phyloP scores from a whole-genome alignment of 53 echinoderm and acorn worm species.

The Paracentrotus lividus region DNA sequence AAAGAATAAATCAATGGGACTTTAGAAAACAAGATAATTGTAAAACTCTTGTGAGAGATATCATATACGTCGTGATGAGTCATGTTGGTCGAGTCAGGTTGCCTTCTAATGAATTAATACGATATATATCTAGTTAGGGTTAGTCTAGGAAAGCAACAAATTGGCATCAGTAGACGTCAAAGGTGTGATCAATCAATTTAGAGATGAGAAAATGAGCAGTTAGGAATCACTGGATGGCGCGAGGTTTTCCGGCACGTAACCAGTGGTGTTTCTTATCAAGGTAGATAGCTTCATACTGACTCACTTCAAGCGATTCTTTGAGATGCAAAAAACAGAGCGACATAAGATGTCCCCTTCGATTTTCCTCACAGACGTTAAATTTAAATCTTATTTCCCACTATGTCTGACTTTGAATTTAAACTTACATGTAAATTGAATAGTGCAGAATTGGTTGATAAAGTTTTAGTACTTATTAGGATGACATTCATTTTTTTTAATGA shows the following conservation, averaged over 20 bases:
- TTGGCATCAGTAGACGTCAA: slow-evolving; percentile 6
- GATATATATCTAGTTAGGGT: slow-evolving; percentile 58
- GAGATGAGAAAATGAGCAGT: slow-evolving; percentile 19
- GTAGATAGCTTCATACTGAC: neutral
- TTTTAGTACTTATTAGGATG: neutral
- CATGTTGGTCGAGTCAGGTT: slow-evolving; percentile 22
- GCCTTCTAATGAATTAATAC: slow-evolving; percentile 53
- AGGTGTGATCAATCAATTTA: slow-evolving; percentile 63
- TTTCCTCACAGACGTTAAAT: neutral
- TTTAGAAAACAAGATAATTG: slow-evolving; percentile 22
- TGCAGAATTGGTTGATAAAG: neutral
- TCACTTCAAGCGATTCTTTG: neutral
- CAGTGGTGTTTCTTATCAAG: neutral
- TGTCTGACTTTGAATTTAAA: neutral
- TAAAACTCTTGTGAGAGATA: slow-evolving; percentile 29
- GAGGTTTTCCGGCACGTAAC: slow-evolving; percentile 40
- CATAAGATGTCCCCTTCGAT: neutral
- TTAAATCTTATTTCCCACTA: neutral
- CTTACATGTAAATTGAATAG: too few relatives aligned
- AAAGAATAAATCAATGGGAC: slow-evolving; percentile 29
- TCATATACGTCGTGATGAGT: slow-evolving; percentile 21
- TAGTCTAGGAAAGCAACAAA: slow-evolving; percentile 48
- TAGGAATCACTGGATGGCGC: slow-evolving; percentile 22
- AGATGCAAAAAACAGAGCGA: neutral
- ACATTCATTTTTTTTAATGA: neutral